Base-by-base conservation (phyloP, 2,797 vertebrate species). In the Poecilia wingei region DNA sequence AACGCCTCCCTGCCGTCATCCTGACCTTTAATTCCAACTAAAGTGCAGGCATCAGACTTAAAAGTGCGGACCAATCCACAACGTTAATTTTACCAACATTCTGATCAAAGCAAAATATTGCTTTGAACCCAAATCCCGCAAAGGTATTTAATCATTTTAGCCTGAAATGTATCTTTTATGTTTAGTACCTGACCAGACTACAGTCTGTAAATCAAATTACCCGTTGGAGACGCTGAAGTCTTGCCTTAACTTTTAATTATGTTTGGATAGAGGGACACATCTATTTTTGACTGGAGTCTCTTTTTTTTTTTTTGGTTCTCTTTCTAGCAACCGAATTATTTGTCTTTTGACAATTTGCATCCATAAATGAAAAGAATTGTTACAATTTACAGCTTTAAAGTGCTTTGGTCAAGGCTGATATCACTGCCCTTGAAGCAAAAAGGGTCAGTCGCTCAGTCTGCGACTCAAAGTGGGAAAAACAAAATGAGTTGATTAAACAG, bases 401-500 rank as follows among this genome's bases (percentile, higher is more conserved):
- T 47, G 76, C 69, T 82, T 46, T 18, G 71, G 75, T 33, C 51
- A 68, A 57, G 72, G 68, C 77, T 80, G 73, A 81, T 14, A 33
- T 86, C 79, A 46, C 71, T 86, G 64, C 55, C 82, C 73, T 80
- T 81, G 78, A 74, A 85, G 79, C 14, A 16, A 41, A 61, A 84
- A 77, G 78, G 87, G 90, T 91, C 85, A 92, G 61, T 53, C 68
- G 82, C 83, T 83, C 72, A 81, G 75, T 70, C 70, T 83, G 78
- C 18, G 74, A 77, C 72, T 88, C 70, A 64, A 82, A 84, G 76
- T 83, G 78, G 79, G 43, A 70, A 91, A 89, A 90, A 85, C 87
- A 91, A 87, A 88, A 82, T 71, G 77, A 85, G 78, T 80, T 86
- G 87, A 93, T 91, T 90, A 86, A 90, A 91, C 84, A 71, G 82